These are phyloP conservation scores for Pelecanoides urinatrix DNA, from an alignment of 2,113 vertebrate genomes.

Conservation along the genomic window DNA sequence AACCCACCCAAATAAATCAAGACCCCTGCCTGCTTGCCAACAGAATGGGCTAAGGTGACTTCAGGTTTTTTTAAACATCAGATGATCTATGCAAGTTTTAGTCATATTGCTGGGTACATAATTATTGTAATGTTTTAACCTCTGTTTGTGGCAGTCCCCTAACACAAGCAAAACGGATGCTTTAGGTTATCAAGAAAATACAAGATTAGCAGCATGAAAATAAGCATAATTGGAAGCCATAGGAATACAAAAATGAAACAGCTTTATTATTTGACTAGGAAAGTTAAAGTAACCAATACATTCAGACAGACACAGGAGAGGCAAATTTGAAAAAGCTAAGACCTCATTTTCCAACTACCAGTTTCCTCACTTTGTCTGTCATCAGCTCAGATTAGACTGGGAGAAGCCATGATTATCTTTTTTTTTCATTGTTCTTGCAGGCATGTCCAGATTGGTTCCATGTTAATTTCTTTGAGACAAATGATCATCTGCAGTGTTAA, in stretches of 20 bases:
- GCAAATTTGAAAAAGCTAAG: neutral
- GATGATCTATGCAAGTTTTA: neutral
- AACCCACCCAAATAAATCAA: constrained; percentile 53
- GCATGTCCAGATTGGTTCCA: neutral
- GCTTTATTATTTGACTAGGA: neutral
- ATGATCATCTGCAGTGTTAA: neutral
- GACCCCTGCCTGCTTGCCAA: neutral
- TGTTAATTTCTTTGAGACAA: neutral
- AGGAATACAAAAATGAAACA: neutral
- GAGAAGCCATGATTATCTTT: neutral
- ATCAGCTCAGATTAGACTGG: neutral
- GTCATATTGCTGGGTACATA: neutral
- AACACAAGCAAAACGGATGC: neutral
- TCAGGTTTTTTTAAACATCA: neutral
- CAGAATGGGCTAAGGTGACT: neutral
- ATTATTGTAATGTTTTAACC: neutral
- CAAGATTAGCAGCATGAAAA: neutral
- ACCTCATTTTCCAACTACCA: neutral
- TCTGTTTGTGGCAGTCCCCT: neutral
- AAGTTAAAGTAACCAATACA: neutral
- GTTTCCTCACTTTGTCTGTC: neutral
- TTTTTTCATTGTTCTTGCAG: neutral
- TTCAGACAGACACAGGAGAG: neutral
- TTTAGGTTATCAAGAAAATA: constrained; percentile 1
- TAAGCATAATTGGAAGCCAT: neutral